A percentile compares a stretch with the other conserved stretches of the same genome.
phyloP scores from a whole-genome alignment of 2,797 vertebrate species.

The Craterocephalus amniculus region DNA sequence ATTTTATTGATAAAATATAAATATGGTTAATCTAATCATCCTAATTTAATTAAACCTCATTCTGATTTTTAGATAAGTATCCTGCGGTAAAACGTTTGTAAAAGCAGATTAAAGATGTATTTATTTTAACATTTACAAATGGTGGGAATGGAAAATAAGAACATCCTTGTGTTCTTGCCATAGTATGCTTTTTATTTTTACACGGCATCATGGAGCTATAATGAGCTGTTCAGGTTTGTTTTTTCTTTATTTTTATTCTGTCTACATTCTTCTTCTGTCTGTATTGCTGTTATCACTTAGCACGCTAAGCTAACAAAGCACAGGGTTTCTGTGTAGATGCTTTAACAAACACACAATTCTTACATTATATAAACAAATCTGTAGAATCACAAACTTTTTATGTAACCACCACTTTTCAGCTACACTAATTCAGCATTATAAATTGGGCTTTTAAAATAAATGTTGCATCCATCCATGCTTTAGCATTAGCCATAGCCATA shows the following conservation, averaged over 20 bases:
- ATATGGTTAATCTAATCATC: no score
- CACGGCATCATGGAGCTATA: no score
- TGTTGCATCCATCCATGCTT: background rate
- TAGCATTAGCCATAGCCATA: no score
- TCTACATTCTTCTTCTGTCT: no score
- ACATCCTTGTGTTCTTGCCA: background rate
- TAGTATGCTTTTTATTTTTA: no score
- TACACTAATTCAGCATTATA: slow-evolving; percentile 49
- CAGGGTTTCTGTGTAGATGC: background rate
- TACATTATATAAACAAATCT: slow-evolving; percentile 1
- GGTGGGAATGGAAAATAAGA: background rate
- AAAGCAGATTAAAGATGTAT: background rate
- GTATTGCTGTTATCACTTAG: no score
- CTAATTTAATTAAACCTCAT: no score
- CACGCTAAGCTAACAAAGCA: background rate
- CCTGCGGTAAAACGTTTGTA: background rate
- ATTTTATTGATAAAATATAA: no score
- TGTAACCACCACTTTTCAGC: slow-evolving; percentile 57
- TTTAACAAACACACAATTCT: background rate
- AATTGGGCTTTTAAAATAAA: slow-evolving; percentile 52
- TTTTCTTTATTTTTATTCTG: no score
- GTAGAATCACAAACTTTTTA: slow-evolving; percentile 31
- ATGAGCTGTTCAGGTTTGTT: no score
- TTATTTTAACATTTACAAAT: background rate
- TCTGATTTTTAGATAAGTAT: no score